phyloP scores from a whole-genome alignment of 1,140 invertebrate species.

The Calephelis nemesis region DNA sequence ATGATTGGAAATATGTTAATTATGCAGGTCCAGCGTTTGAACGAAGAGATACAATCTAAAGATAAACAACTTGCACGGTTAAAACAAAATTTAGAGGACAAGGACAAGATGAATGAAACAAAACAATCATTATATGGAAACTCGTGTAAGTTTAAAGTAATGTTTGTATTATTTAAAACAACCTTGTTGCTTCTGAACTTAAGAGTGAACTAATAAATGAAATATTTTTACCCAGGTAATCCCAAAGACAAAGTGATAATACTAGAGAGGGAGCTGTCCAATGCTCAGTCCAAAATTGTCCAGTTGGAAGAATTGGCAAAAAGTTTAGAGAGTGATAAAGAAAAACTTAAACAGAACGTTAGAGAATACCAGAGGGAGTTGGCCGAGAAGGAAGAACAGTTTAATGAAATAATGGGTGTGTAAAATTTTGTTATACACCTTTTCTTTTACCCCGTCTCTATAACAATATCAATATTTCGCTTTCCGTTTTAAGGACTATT shows the following conservation, averaged over 20 bases:
- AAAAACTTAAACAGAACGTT: slow-evolving; percentile 68
- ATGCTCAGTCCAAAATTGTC: slow-evolving; percentile 50
- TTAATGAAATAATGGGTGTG: slow-evolving; percentile 59
- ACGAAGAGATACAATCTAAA: slow-evolving; percentile 79
- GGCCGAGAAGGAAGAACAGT: slow-evolving; percentile 53
- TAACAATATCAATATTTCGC: too few relatives aligned
- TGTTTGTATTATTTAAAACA: neutral
- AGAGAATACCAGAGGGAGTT: slow-evolving; percentile 50
- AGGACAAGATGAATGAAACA: slow-evolving; percentile 46
- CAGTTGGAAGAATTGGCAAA: slow-evolving; percentile 65
- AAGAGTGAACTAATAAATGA: neutral
- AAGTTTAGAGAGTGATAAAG: slow-evolving; percentile 54
- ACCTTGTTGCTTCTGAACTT: neutral
- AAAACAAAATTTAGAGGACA: slow-evolving; percentile 61
- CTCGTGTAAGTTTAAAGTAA: slow-evolving; percentile 46
- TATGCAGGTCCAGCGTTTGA: slow-evolving; percentile 74
- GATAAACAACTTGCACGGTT: slow-evolving; percentile 80
- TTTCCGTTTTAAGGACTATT: too few relatives aligned
- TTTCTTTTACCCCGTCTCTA: too few relatives aligned
- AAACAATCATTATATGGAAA: slow-evolving; percentile 55
- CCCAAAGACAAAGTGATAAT: slow-evolving; percentile 64
- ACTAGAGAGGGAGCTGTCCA: slow-evolving; percentile 56
- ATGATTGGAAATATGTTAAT: neutral
- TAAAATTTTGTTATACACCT: neutral
- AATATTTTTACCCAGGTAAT: slow-evolving; percentile 42